Conservation (phyloP, 2,113 vertebrate species). For the Ctenodactylus gundi region DNA sequence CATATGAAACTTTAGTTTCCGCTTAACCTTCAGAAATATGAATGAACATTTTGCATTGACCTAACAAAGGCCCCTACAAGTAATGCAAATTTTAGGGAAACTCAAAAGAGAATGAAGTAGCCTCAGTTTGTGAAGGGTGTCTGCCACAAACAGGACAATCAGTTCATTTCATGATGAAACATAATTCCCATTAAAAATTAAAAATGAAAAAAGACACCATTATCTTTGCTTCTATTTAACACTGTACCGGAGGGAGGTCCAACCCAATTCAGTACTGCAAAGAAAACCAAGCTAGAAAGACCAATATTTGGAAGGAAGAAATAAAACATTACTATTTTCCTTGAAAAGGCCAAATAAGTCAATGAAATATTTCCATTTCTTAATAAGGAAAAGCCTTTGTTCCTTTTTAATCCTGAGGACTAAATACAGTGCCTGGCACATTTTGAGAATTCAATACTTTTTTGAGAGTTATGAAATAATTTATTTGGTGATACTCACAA, state of each 20-base stretch:
- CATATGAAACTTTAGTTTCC: background rate
- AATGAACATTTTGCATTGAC: background rate
- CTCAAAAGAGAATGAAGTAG: background rate
- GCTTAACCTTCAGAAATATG: background rate
- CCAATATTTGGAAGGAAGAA: background rate
- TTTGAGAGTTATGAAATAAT: too few relatives aligned
- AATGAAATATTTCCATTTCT: background rate
- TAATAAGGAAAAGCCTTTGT: background rate
- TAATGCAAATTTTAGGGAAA: background rate
- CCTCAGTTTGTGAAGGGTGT: background rate
- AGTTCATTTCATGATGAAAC: background rate
- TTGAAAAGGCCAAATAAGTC: background rate
- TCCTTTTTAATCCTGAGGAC: background rate
- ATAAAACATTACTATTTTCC: background rate
- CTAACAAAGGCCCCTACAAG: background rate
- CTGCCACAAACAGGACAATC: background rate
- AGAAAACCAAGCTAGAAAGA: constrained; percentile 20
- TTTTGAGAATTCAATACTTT: background rate
- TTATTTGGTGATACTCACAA: too few relatives aligned
- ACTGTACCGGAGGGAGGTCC: background rate
- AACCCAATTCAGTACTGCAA: background rate
- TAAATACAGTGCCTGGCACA: background rate
- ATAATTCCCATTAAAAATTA: background rate
- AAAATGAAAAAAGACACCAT: background rate
- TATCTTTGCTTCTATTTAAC: background rate